These are phyloP conservation scores for Synanthedon vespiformis DNA, from an alignment of 2,888 invertebrate species.

Conservation along the genomic window DNA sequence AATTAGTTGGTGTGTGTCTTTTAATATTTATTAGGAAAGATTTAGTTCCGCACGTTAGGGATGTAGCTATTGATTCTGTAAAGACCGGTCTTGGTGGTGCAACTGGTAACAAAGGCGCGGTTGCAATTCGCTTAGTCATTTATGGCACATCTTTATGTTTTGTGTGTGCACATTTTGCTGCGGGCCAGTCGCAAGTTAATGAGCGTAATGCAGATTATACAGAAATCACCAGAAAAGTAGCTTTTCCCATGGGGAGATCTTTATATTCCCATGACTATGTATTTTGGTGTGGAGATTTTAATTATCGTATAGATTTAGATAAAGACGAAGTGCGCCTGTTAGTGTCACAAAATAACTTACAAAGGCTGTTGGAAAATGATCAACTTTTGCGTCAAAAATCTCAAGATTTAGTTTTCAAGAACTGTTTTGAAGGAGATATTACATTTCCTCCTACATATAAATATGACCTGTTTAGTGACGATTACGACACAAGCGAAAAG, in stretches of 20 bases:
- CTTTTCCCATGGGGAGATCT: conserved; percentile 92
- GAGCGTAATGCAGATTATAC: conserved; percentile 97
- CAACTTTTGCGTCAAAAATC: conserved; percentile 87
- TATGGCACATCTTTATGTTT: conserved; percentile 96
- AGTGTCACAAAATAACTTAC: conserved; percentile 80
- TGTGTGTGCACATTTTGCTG: conserved; percentile 98
- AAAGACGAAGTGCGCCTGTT: conserved; percentile 93
- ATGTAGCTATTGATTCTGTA: conserved; percentile 94
- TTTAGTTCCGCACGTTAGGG: conserved; percentile 88
- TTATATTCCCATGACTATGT: conserved; percentile 97
- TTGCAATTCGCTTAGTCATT: conserved; percentile 90
- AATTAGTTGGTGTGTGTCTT: conserved; percentile 96
- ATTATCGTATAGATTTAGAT: conserved; percentile 96
- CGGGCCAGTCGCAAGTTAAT: conserved; percentile 94
- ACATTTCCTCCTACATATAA: conserved; percentile 97
- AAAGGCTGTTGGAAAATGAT: conserved; percentile 84
- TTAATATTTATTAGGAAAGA: conserved; percentile 94
- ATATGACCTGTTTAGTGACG: conserved; percentile 98
- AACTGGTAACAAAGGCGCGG: conserved; percentile 97
- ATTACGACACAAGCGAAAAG: conserved; percentile 99
- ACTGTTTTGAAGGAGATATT: conserved; percentile 92
- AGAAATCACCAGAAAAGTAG: conserved; percentile 92
- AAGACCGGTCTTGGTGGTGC: conserved; percentile 99
- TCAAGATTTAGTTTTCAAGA: conserved; percentile 88
- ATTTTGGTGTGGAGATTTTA: conserved; percentile 99